phyloP scores from a whole-genome alignment of 1,140 invertebrate genomes.

The Penaeus chinensis region DNA sequence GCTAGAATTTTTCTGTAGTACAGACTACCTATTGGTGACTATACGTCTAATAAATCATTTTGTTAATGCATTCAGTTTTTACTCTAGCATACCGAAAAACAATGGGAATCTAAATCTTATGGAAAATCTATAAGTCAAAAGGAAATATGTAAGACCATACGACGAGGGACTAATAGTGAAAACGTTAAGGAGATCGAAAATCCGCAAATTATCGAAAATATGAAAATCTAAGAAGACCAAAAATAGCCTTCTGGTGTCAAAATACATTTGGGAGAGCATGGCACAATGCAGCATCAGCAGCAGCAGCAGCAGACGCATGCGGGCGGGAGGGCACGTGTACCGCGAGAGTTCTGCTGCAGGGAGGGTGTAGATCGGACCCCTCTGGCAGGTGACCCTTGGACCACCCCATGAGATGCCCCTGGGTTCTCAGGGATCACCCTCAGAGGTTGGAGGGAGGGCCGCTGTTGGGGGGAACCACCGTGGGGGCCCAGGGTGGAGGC shows the following conservation, averaged over 20 bases:
- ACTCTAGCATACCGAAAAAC: constrained; percentile 42
- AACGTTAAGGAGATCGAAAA: constrained; percentile 49
- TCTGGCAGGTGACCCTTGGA: constrained; percentile 33
- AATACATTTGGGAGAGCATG: constrained; percentile 40
- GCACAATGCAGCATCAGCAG: constrained; percentile 46
- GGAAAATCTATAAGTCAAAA: constrained; percentile 43
- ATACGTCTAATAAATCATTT: constrained; percentile 24
- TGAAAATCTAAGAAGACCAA: constrained; percentile 53
- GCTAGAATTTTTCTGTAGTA: constrained; percentile 35
- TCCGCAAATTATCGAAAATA: constrained; percentile 46
- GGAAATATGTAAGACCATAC: background rate
- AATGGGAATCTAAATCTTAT: constrained; percentile 28
- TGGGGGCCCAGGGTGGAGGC: constrained; percentile 35
- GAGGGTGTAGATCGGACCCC: constrained; percentile 47
- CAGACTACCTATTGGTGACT: constrained; percentile 33
- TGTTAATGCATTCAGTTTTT: constrained; percentile 34
- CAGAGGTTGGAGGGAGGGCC: constrained; percentile 54
- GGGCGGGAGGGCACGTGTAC: constrained; percentile 42
- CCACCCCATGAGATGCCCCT: constrained; percentile 31
- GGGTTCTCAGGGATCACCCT: constrained; percentile 41
- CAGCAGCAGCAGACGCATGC: constrained; percentile 53
- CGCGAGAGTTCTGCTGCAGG: constrained; percentile 46
- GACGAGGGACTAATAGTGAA: constrained; percentile 26
- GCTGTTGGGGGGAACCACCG: constrained; percentile 37
- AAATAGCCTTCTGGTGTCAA: constrained; percentile 48